Evolutionary conservation across 2,113 vertebrate species (phyloP), one percentile per base, ranked within the genome.

Genomic region (Coreoperca whiteheadi): DNA sequence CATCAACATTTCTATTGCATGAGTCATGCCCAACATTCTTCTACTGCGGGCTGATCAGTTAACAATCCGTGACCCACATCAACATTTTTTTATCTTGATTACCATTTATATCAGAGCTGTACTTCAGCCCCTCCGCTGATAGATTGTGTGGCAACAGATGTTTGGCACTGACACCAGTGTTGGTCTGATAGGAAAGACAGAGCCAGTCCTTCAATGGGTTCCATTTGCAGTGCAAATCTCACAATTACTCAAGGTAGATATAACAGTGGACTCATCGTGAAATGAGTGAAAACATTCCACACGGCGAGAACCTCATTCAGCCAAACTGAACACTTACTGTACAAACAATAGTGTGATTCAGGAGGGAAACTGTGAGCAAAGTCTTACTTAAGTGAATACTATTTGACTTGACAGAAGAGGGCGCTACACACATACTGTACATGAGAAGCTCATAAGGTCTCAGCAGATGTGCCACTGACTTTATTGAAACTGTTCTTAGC

Each of bases 371-470:
- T 21, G 10, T n/a, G 28, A 78, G 51, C 15, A 11, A 46, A 65
- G 14, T 54, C 28, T 34, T 9, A 2, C 2, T 43, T 20, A 34
- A 43, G n/a, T 14, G 21, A 7, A 28, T 23, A 30, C 4, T 51
- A 12, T 41, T 30, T 63, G 4, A 28, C 30, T 54, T 54, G 79
- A 80, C 93, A 93, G 80, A 82, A 88, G 94, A 89, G 91, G 94
- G 93, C 70, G 91, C 89, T 69, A 72, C 6, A 70, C 34, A 54
- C 30, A 76, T 54, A 70, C 7, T 64, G 3, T 82, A 79, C 28
- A 77, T 30, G 41, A 34, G 16, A 39, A 34, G 16, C 50, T 69
- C 32, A 50, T 46, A 12, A 60, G 1, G 6, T 39, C 41, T 64
- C 32, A 43, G 43, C 25, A 72, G 25, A 43, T 72, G 25, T 28